phyloP scores from a whole-genome alignment of 64 coral and sea anemone genomes.

The Platygyra sinensis region DNA sequence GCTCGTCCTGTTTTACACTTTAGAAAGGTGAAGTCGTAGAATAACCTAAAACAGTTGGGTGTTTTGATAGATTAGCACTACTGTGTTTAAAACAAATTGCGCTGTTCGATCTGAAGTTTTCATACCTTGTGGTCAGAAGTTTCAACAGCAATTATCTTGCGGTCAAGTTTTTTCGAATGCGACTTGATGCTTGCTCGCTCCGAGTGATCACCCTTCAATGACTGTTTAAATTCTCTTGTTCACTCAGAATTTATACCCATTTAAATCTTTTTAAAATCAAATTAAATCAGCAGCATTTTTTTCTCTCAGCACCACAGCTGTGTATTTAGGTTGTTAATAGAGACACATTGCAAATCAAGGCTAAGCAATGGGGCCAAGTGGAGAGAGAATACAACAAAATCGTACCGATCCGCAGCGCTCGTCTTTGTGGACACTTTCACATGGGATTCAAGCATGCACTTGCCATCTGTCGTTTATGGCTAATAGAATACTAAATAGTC shows the following conservation, averaged over 20 bases:
- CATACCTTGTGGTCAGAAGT: slow-evolving; percentile 45
- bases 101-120: slow-evolving; percentile 21
- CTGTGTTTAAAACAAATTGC: slow-evolving; percentile 35
- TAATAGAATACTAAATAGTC: slow-evolving; percentile 99
- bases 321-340: slow-evolving; percentile 92
- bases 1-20: slow-evolving; percentile 6
- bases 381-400: slow-evolving; percentile 78
- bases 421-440: slow-evolving; percentile 96
- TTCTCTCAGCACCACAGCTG: slow-evolving; percentile 88
- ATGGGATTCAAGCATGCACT: slow-evolving; percentile 97
- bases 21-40: slow-evolving; percentile 1
- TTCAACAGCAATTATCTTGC: slow-evolving; percentile 49
- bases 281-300: slow-evolving; percentile 91
- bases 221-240: slow-evolving; percentile 88
- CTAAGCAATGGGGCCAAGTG: slow-evolving; percentile 71
- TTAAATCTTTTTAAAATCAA: slow-evolving; percentile 98
- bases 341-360: slow-evolving; percentile 86
- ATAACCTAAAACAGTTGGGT: slow-evolving; percentile 10
- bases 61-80: slow-evolving; percentile 33
- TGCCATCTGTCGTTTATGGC: slow-evolving; percentile 97
- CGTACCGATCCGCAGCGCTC: slow-evolving; percentile 72
- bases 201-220: slow-evolving; percentile 83
- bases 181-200: slow-evolving; percentile 62
- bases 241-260: slow-evolving; percentile 98
- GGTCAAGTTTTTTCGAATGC: slow-evolving; percentile 41